Evolutionary conservation across 2,888 invertebrate genomes (phyloP), one percentile per base, ranked within the genome.

Genomic region (Chloroclysta siterata): DNA sequence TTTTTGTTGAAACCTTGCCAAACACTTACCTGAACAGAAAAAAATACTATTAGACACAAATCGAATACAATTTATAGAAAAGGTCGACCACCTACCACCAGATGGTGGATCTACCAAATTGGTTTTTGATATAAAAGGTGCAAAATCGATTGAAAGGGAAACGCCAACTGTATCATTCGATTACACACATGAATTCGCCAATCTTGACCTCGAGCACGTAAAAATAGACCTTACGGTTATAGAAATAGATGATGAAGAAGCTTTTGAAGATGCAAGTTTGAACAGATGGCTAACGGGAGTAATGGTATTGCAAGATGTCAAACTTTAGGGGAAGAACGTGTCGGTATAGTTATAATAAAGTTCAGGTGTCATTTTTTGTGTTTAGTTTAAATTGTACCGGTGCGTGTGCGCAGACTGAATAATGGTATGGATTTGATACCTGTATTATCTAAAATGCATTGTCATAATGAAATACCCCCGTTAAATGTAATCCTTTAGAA

Each of bases 1-100:
- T 71, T 76, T 78, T 81, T 81, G 53, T 55, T 48, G 57, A 73
- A 74, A 79, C 69, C 74, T 81, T 78, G 82, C 77, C 53, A 78
- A 76, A 81, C 71, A 80, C 87, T 84, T 88, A 88, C 88, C 88
- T 88, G 87, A 76, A 86, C 85, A 69, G 68, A 78, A 80, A 84
- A 85, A 85, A 84, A 80, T 71, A 74, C 78, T 68, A 86, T 87
- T 84, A 87, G 82, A 83, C 74, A 82, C 75, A 79, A 79, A 80
- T 80, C 81, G 77, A 82, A 85, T 82, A 71, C 77, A 74, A 73
- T 71, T 79, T 79, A 75, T 81, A 82, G 78, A 79, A 85, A 85
- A 87, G 84, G 84, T 84, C 84, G 82, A 77, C 73, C 77, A 81
- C 80, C 81, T 79, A 75, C 74, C 87, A 75, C 74, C 87, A 87